Conservation (phyloP, 2,113 vertebrate species). For the Vicugna pacos region DNA sequence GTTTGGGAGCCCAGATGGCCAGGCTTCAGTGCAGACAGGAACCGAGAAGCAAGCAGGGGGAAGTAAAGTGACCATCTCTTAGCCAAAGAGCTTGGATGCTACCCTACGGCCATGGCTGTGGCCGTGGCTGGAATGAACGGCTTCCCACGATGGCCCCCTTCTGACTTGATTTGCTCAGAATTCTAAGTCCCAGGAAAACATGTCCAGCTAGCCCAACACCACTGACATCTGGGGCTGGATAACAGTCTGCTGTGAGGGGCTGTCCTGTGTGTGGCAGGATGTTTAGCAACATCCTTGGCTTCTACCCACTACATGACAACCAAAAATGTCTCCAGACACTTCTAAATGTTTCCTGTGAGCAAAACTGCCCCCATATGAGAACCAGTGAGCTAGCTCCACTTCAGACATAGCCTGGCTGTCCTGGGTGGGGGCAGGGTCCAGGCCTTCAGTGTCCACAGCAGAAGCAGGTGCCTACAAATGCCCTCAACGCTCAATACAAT, state of each 20-base stretch:
- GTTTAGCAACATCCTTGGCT: no score
- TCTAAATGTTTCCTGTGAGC: background rate
- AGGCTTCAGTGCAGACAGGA: background rate
- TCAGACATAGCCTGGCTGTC: background rate
- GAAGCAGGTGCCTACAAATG: background rate
- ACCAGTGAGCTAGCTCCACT: background rate
- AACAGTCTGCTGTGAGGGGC: rapidly evolving
- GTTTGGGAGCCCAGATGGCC: rapidly evolving
- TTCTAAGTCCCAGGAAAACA: background rate
- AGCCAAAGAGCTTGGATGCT: rapidly evolving
- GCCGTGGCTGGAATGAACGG: rapidly evolving
- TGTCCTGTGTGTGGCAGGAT: background rate
- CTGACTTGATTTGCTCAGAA: background rate
- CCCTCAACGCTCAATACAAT: background rate
- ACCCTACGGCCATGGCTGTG: rapidly evolving
- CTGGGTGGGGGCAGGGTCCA: no score
- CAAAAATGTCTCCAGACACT: background rate
- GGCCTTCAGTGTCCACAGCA: background rate
- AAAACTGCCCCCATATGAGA: background rate
- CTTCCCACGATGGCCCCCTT: background rate
- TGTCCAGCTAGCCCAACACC: rapidly evolving
- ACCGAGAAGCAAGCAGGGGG: no score
- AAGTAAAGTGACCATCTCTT: background rate
- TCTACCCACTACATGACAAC: background rate
- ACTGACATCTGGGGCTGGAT: background rate